Evolutionary conservation across 2,888 invertebrate species (phyloP).

Genomic region (Parelbella ahira): DNA sequence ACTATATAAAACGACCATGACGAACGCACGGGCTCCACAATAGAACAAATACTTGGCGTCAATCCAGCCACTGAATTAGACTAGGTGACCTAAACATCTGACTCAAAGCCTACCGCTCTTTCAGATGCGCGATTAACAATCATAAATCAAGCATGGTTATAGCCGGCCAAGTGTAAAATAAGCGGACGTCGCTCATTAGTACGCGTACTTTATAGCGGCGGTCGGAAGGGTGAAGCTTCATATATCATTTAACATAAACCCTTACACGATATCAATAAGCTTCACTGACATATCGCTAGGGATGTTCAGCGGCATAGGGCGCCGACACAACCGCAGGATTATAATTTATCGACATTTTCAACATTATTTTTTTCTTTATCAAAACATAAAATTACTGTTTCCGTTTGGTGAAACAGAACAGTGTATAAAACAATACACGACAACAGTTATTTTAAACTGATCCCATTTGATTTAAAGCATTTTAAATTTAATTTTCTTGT

Average conservation of each 20-base stretch:
- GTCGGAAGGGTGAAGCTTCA: conserved; percentile 13
- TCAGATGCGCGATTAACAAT: conserved; percentile 5
- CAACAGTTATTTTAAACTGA: too few relatives aligned
- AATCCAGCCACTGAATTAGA: conserved; percentile 72
- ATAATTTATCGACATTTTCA: neutral
- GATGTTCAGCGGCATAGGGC: neutral
- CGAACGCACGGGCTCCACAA: conserved; percentile 57
- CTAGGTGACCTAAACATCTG: conserved; percentile 42
- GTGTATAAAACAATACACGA: too few relatives aligned
- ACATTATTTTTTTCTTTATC: neutral
- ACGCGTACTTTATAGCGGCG: conserved; percentile 19
- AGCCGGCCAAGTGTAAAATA: conserved; percentile 10
- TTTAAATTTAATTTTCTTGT: too few relatives aligned
- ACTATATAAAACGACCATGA: conserved; percentile 60
- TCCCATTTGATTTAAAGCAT: too few relatives aligned
- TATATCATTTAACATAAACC: conserved; percentile 8
- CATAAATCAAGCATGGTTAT: conserved; percentile 16
- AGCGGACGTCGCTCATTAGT: conserved; percentile 9
- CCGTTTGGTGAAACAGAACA: too few relatives aligned
- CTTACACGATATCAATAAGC: conserved; percentile 3
- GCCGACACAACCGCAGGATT: neutral
- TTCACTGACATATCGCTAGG: conserved; percentile 11
- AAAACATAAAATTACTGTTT: too few relatives aligned
- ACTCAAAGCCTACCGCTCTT: conserved; percentile 33
- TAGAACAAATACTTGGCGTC: conserved; percentile 72